phyloP scores from a whole-genome alignment of 2,113 vertebrate species.

The Salvelinus sp. region DNA sequence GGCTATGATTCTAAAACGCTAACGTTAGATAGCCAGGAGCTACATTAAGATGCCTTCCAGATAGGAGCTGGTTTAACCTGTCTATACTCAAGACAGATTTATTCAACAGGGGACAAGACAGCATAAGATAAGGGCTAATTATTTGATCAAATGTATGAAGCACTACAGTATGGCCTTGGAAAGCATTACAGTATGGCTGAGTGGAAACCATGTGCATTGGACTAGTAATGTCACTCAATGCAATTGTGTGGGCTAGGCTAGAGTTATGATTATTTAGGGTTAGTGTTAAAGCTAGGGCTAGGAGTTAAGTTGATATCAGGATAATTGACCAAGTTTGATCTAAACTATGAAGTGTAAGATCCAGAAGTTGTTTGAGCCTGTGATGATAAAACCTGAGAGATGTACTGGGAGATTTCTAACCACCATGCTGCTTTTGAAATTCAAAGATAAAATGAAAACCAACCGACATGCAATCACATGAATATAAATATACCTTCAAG shows the following conservation, averaged over 20 bases:
- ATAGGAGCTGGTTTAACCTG: conserved; percentile 50
- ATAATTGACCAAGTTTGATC: no score
- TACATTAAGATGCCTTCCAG: conserved; percentile 25
- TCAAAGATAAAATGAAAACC: conserved; percentile 44
- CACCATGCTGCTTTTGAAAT: conserved; percentile 60
- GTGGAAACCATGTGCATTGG: neutral
- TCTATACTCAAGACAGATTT: conserved; percentile 18
- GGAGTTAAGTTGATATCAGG: no score
- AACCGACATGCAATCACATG: neutral
- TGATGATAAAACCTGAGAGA: conserved; percentile 38
- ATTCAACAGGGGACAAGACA: neutral
- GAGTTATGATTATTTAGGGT: neutral
- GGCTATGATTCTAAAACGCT: conserved; percentile 50
- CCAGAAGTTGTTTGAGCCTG: conserved; percentile 54
- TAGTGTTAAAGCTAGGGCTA: neutral
- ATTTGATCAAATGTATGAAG: conserved; percentile 1
- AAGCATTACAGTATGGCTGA: neutral
- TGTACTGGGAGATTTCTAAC: conserved; percentile 58
- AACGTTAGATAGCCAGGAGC: conserved; percentile 12
- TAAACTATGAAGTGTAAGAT: no score
- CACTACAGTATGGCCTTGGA: no score
- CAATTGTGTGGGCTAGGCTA: neutral
- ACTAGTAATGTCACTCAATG: neutral
- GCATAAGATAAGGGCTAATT: neutral
- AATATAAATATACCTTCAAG: neutral